Evolutionary conservation across 1,140 invertebrate genomes (phyloP).

Genomic region (Bathynomus jamesi): DNA sequence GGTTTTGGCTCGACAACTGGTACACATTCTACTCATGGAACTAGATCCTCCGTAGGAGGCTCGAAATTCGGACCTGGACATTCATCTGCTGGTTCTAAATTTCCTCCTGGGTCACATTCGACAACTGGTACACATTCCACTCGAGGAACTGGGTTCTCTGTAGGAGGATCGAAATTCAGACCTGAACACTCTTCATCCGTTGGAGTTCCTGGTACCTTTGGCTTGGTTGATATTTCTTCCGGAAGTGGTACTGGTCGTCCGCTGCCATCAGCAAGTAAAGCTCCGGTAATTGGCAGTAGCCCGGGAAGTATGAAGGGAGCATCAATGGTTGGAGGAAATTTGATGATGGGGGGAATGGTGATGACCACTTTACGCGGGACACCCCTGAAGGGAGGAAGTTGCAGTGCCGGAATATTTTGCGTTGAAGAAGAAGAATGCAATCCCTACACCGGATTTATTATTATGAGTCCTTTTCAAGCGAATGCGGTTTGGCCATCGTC

Average conservation of each 20-base stretch:
- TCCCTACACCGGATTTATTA: slow-evolving; percentile 18
- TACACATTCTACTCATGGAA: no score
- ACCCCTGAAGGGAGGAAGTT: slow-evolving; percentile 1
- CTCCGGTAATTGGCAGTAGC: no score
- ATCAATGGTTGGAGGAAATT: not conserved
- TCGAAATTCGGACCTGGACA: no score
- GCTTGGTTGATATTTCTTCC: not conserved
- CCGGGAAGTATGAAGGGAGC: no score
- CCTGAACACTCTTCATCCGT: not conserved
- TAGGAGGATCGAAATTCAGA: no score
- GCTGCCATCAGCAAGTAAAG: not conserved
- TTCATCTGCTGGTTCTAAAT: no score
- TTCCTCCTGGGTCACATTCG: no score
- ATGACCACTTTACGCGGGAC: not conserved
- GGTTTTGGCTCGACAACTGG: no score
- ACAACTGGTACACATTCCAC: no score
- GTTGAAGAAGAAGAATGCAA: slow-evolving; percentile 10
- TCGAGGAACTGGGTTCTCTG: no score
- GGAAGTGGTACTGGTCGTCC: no score
- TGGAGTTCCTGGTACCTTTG: not conserved
- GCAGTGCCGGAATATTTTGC: slow-evolving; percentile 19
- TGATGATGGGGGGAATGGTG: slow-evolving; percentile 8
- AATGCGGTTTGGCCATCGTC: slow-evolving; percentile 11
- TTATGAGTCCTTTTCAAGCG: slow-evolving; percentile 6
- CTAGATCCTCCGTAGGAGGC: no score